Evolutionary conservation across 2,113 vertebrate species (phyloP), one percentile per base, ranked within the genome.

Genomic region (Myxocyprinus asiaticus): DNA sequence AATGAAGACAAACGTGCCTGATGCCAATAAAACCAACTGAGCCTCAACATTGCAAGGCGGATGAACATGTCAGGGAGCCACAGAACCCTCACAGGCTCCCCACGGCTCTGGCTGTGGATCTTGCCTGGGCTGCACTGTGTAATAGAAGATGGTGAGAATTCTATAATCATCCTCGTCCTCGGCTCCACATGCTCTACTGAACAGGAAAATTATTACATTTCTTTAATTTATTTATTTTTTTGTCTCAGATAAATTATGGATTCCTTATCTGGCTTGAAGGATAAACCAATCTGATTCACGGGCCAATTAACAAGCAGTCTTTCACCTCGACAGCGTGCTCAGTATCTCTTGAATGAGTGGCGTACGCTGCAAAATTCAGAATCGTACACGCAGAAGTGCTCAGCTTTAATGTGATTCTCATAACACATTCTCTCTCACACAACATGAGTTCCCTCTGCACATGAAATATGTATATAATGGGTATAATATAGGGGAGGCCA

Each of bases 231-330:
- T 33, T 33, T 33, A 1, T 1, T 74, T 77, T 76, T 83, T 82
- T 70, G 81, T 83, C 77, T 70, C 48, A 22, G 50, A 61, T 83
- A 83, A 83, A 79, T 83, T 67, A 83, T 69, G 66, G 77, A 78
- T 83, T 51, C 81, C 68, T 76, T 79, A 83, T 76, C 71, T 79
- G 58, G 74, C 66, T 83, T 64, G 22, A 58, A 83, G 77, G 70
- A 71, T 76, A 74, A 69, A 55, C 71, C 64, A 71, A 56, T 79
- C 71, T 75, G 51, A 64, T 76, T 79, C 77, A 82, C 58, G 48
- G 70, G 69, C 64, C 17, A 78, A 82, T 82, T 78, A 75, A 63
- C 70, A 75, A n/a, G 15, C 61, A 70, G 65, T 56, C 77, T 79
- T 62, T n/a, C 47, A 33, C 62, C 59, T 79, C 59, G 9, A 55